Base-by-base conservation (phyloP, 2,888 invertebrate species). In the Phaonia tiefii region DNA sequence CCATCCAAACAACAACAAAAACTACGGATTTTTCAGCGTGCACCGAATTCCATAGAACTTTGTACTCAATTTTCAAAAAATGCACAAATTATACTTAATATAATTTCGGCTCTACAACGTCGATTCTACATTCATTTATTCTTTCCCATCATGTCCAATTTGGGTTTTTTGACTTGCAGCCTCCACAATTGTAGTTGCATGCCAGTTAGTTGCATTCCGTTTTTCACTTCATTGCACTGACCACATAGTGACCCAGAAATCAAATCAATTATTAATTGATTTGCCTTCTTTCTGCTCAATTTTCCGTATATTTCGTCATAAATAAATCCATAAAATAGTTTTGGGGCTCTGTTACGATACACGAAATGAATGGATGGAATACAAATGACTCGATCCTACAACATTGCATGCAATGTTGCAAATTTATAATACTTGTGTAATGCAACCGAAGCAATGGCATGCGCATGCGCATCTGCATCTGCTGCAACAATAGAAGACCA, bases 201-300 rank as follows among this genome's bases (percentile, higher is more conserved):
- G n/a, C n/a, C n/a, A n/a, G n/a, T n/a, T n/a, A n/a, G n/a, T n/a
- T n/a, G n/a, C n/a, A n/a, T n/a, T n/a, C n/a, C 31, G 8, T 31
- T 31, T 3, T 44, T 10, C 54, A 63, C 42, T 25, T 22, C 17
- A 42, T 5, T 63, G 63, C 17, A 69, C n/a, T 67, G 66, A 72
- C 72, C 73, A 70, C 73, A 73, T 46, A 42, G 42, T 74, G 70
- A 80, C 56, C 73, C 51, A 73, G 26, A 80, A 76, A 65, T 13
- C 10, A 54, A 39, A 39, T n/a, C 17, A 69, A 72, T 76, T 81
- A 71, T 67, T 75, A 75, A 81, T 81, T 75, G 73, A 80, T 75
- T 79, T 80, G 46, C 56, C 54, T 63, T 63, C 39, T 20, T 15
- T 42, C 51, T 44, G 54, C 22, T n/a, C 20, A 26, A 67, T 44